Base-by-base conservation (phyloP, 1,140 invertebrate genomes). In the Heliconius nattereri region DNA sequence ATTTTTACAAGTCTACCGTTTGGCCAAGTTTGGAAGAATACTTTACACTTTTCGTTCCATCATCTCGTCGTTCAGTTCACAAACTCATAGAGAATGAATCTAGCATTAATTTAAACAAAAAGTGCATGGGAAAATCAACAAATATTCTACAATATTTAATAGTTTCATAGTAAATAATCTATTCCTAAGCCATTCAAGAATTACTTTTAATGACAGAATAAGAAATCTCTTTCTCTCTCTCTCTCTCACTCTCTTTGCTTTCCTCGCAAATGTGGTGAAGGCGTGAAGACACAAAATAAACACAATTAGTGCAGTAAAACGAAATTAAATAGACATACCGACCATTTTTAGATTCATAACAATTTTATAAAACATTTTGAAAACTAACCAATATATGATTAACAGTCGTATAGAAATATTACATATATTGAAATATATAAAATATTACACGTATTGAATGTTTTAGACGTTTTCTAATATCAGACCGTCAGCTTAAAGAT, bases 21-120 rank as follows among this genome's bases (percentile, higher is more conserved):
- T 92, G 91, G 90, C 91, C 91, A 86, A 83, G 87, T 86, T 87
- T 92, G 91, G 92, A 92, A 94, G 92, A 92, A 90, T 89, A 88
- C 82, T 88, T 90, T 82, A 84, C 82, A 84, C 79, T 37, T 81
- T 81, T 77, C 82, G 76, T 76, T 85, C 79, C 78, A 49, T 83
- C 73, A 76, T 81, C 78, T 79, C 75, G 40, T 78, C 45, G 60
- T 66, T 29, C 23, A 13, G 11, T 66, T 29, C 26, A 66, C 26
- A 23, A 29, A 66, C 29, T 13, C 23, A 66, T 26, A 66, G 9
- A 26, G 11, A 26, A 66, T 29, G 60, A 29, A 66, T 66, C 60
- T 66, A 66, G 60, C 60, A 66, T 13, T 66, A 66, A 66, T 26
- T 66, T 13, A 29, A 66, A 26, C 29, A 66, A 66, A 6, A 26